Evolutionary conservation across 2,888 invertebrate genomes (phyloP).

Genomic region (Gastrophysa polygoni): DNA sequence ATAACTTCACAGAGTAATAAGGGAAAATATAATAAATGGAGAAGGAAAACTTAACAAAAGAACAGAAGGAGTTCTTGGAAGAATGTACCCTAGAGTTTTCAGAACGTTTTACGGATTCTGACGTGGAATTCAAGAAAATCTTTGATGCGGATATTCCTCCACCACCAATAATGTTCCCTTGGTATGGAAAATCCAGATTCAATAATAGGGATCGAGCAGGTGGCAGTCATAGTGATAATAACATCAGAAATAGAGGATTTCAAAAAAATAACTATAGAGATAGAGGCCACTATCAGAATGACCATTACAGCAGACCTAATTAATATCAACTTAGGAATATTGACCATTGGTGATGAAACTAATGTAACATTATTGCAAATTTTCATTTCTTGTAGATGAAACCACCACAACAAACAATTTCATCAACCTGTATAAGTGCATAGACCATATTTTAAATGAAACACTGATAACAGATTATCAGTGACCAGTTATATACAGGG

Average conservation of each 20-base stretch:
- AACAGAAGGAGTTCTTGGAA: conserved; percentile 56
- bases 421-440: no score
- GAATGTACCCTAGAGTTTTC: conserved; percentile 57
- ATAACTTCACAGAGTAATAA: no score
- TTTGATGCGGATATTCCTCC: conserved; percentile 50
- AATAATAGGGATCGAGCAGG: conserved; percentile 29
- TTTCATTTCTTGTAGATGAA: no score
- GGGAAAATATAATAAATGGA: no score
- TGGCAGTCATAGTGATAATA: conserved; percentile 23
- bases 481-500: no score
- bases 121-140: conserved; percentile 55
- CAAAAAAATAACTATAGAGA: conserved; percentile 8
- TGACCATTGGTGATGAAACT: no score
- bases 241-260: conserved; percentile 16
- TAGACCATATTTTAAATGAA: no score
- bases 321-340: no score
- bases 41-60: conserved; percentile 46
- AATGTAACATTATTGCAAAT: no score
- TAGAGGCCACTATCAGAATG: background rate
- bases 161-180: conserved; percentile 58
- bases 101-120: conserved; percentile 55
- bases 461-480: no score
- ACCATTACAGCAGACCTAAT: no score
- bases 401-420: no score
- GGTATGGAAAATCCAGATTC: conserved; percentile 48